phyloP scores from a whole-genome alignment of 2,888 invertebrate genomes.

The Meteorus cinctellus region DNA sequence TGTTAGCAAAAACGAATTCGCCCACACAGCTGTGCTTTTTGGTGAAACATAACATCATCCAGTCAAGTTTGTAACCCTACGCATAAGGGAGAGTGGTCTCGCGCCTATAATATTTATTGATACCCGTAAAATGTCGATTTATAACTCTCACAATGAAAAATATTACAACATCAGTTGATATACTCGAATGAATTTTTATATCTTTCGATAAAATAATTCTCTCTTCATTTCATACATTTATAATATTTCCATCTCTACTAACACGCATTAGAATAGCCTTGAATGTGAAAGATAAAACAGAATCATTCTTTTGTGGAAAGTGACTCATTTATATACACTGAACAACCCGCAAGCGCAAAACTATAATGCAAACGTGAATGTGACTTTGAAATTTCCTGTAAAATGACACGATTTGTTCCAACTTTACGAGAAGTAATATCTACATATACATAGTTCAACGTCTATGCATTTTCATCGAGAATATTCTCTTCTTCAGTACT shows the following conservation, averaged over 20 bases:
- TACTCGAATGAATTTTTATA: neutral
- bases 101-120: neutral
- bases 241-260: neutral
- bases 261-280: neutral
- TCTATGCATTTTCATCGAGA: conserved; percentile 20
- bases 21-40: too few species aligned
- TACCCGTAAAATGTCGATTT: neutral
- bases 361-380: conserved; percentile 19
- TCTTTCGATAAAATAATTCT: neutral
- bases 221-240: neutral
- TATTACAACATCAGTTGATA: neutral
- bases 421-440: conserved; percentile 16
- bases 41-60: too few species aligned
- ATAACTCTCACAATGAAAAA: neutral
- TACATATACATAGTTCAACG: neutral
- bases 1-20: too few species aligned
- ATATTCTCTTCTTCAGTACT: neutral
- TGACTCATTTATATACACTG: neutral
- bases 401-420: conserved; percentile 19
- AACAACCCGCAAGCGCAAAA: neutral
- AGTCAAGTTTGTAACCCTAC: too few species aligned
- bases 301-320: neutral
- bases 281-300: neutral
- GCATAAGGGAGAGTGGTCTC: too few species aligned
- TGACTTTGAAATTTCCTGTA: conserved; percentile 20